Conservation (phyloP, 2,113 vertebrate genomes). For the Chitala chitala region DNA sequence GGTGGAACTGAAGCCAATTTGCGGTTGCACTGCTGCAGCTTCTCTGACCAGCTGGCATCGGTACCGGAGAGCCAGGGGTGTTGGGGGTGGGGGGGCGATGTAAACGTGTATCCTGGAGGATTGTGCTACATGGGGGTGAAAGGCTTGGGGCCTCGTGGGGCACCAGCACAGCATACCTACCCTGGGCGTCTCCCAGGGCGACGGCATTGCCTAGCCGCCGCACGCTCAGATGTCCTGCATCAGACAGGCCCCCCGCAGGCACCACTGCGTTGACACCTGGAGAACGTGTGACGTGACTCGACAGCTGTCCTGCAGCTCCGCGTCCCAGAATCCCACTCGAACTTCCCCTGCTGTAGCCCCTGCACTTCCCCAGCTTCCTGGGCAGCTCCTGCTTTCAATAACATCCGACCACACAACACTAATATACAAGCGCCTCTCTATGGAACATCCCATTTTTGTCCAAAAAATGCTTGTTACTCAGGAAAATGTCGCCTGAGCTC, state of each 20-base stretch:
- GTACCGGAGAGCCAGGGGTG: constrained; percentile 59
- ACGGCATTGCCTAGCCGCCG: constrained; percentile 61
- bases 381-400: not conserved
- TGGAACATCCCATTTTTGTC: not conserved
- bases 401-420: not conserved
- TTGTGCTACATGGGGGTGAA: constrained; percentile 56
- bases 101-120: no score
- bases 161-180: constrained; percentile 51
- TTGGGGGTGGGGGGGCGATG: constrained; percentile 25
- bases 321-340: constrained; percentile 19
- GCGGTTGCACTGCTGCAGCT: constrained; percentile 34
- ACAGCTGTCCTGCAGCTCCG: constrained; percentile 45
- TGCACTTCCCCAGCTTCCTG: not conserved
- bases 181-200: not conserved
- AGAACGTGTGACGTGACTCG: constrained; percentile 62
- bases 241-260: constrained; percentile 64
- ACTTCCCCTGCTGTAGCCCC: not conserved
- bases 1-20: constrained; percentile 47
- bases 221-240: constrained; percentile 49
- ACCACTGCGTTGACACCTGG: constrained; percentile 68
- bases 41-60: constrained; percentile 48
- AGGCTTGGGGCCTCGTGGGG: constrained; percentile 1
- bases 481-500: not conserved
- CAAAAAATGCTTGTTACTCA: not conserved
- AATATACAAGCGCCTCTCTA: not conserved